A percentile compares a stretch with the other conserved stretches of the same genome.
Conservation (phyloP, 2,797 vertebrate species). For the Heteromormyrus szaboi region DNA sequence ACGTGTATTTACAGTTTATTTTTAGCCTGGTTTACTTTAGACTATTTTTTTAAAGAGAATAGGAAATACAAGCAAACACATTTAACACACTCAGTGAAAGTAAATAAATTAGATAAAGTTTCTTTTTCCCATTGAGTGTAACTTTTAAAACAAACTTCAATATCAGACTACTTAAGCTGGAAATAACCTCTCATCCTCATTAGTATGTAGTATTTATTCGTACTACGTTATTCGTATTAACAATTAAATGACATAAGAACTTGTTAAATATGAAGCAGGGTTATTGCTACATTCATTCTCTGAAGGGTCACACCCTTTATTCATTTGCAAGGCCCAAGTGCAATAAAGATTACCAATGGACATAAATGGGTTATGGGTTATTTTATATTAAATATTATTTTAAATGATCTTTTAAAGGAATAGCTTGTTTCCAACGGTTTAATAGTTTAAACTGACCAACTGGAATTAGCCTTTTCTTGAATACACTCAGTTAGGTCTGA, state of each 20-base stretch:
- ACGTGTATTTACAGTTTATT: conserved; percentile 45
- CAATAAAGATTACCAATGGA: not conserved
- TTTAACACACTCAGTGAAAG: not conserved
- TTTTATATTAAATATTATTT: not conserved
- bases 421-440: not conserved
- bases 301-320: not conserved
- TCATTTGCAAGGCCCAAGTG: not conserved
- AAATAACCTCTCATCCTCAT: not conserved
- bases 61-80: conserved; percentile 7
- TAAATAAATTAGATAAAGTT: not conserved
- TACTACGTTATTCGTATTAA: not conserved
- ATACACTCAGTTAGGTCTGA: not conserved
- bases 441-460: not conserved
- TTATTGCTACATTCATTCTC: not conserved
- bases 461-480: not conserved
- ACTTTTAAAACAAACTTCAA: not conserved
- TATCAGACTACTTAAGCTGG: not conserved
- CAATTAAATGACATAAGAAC: not conserved
- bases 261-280: not conserved
- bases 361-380: not conserved
- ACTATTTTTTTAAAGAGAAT: conserved; percentile 34
- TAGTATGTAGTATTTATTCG: not conserved
- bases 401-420: not conserved
- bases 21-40: conserved; percentile 57
- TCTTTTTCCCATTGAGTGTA: conserved; percentile 24